These are phyloP conservation scores for Tenthredo distinguenda DNA, from an alignment of 2,888 invertebrate species.

Conservation along the genomic window DNA sequence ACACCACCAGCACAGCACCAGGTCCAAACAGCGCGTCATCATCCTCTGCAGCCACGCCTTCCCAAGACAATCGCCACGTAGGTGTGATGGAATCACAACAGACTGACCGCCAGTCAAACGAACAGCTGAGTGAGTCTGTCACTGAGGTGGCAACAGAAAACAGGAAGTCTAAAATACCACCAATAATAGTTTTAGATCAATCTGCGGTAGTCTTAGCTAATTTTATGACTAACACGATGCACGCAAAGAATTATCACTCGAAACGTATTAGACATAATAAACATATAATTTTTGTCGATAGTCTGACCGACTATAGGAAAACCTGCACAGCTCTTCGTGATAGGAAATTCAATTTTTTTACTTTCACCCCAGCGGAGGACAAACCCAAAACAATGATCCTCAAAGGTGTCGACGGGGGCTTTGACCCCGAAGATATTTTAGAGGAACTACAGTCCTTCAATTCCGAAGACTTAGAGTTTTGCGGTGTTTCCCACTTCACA, in stretches of 20 bases:
- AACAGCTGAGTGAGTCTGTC: too few species aligned
- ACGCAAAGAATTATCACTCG: not conserved
- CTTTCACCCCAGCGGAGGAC: slow-evolving; percentile 53
- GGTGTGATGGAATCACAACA: too few species aligned
- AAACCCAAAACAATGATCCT: slow-evolving; percentile 47
- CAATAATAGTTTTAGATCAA: too few species aligned
- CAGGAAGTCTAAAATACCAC: too few species aligned
- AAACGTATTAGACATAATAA: not conserved
- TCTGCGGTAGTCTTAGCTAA: too few species aligned
- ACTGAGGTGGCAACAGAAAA: too few species aligned
- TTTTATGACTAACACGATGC: too few species aligned
- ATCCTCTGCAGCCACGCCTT: too few species aligned
- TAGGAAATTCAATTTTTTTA: slow-evolving; percentile 29
- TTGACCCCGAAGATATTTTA: slow-evolving; percentile 43
- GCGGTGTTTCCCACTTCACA: slow-evolving; percentile 49
- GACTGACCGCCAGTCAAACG: too few species aligned
- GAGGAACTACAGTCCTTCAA: slow-evolving; percentile 39
- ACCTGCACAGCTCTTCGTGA: slow-evolving; percentile 1
- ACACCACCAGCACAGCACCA: too few species aligned
- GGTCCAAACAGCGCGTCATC: too few species aligned
- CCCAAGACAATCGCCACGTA: too few species aligned
- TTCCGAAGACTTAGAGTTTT: slow-evolving; percentile 44
- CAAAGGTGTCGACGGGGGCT: slow-evolving; percentile 54
- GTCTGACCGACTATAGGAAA: slow-evolving; percentile 26
- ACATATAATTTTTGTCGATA: slow-evolving; percentile 12